Percentiles rank a stretch among this genome's conserved stretches.
Evolutionary conservation across 2,888 invertebrate species (phyloP).

Genomic region (Himalopsyche tibetana): DNA sequence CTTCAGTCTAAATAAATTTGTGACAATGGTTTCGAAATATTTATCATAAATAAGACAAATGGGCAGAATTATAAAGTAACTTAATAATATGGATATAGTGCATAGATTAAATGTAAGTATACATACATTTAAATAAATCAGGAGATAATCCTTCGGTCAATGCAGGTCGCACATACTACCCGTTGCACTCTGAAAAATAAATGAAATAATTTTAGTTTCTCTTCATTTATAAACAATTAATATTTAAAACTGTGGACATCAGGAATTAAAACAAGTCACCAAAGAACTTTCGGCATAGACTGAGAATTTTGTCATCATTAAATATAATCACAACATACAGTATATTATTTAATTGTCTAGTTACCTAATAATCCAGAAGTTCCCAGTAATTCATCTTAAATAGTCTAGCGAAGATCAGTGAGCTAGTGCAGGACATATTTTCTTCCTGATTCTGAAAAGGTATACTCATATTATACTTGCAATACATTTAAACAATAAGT

Average conservation of each 20-base stretch:
- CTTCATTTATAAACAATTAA: not conserved
- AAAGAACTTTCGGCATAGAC: constrained; percentile 18
- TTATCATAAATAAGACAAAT: no score
- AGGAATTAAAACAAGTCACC: constrained; percentile 42
- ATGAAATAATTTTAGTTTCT: not conserved
- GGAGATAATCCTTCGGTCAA: not conserved
- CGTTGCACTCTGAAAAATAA: not conserved
- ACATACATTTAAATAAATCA: not conserved
- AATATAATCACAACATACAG: no score
- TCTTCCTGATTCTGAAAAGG: no score
- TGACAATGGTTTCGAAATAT: no score
- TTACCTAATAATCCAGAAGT: no score
- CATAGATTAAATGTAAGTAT: not conserved
- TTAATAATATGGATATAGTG: no score
- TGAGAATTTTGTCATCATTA: not conserved
- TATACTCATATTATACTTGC: not conserved
- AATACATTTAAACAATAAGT: not conserved
- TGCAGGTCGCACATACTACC: not conserved
- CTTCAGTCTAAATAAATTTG: no score
- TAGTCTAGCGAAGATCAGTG: no score
- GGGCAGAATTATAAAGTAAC: no score
- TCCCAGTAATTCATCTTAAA: no score
- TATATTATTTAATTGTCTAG: no score
- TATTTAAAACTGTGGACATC: not conserved
- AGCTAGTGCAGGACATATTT: no score